Base-by-base conservation (phyloP, 2,888 invertebrate genomes). In the Ophion ellenae region DNA sequence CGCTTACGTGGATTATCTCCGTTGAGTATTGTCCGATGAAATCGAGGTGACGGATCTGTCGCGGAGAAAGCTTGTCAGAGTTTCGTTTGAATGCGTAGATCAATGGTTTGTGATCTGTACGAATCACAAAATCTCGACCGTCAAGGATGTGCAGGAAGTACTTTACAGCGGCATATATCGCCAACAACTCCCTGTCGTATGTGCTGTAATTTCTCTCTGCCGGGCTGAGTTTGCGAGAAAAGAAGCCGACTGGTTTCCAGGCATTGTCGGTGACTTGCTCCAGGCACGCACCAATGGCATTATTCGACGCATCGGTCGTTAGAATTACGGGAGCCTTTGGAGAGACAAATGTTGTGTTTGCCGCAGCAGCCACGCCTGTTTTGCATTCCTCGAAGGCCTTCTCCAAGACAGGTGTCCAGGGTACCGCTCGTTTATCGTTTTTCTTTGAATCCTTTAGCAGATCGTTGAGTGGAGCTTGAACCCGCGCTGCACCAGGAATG, bases 271-370 rank as follows among this genome's bases (percentile, higher is more conserved):
- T 61, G 14, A 47, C 14, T 75, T 91, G 88, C 64, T 91, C 85
- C 2, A 92, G 83, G 1, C 79, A 83, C 0, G 88, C 89, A 7
- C 90, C 90, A 2, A 90, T 84, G 6, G 89, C 88, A 1, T 77
- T 40, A 45, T 90, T 87, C 1, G 91, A 90, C 9, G 90, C 89
- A 69, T 90, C 89, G 5, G 80, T 75, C 0, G 77, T 45, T 2
- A 88, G 17, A 20, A 64, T 17, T 0, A 83, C 40, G 24, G 61
- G 53, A 17, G 75, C 71, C 14, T 69, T 61, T 0, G 45, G n/a
- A 11, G 66, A 71, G 6, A 87, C 87, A 64, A 85, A 86, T 6
- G 67, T 75, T 24, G 24, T 24, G 0, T 87, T 82, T 20, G 85
- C 45, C 11, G 73, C 77, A 45, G 40, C 67, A 17, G 77, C 71